These are phyloP conservation scores for Lutjanus campechanus DNA, from an alignment of 2,797 vertebrate genomes.

Conservation along the genomic window DNA sequence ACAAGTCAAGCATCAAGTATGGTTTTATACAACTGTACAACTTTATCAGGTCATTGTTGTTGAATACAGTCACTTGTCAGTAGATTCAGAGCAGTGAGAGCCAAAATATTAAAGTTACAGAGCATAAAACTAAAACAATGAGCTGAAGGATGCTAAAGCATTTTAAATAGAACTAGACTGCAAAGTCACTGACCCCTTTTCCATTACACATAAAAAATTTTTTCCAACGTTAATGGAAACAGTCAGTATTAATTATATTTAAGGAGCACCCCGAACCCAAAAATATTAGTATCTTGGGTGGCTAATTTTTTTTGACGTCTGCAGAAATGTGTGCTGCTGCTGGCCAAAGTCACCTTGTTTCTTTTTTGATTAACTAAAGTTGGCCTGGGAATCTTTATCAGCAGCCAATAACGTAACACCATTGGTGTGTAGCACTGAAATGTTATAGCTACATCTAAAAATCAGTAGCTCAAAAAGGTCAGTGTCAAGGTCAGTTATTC, in stretches of 20 bases:
- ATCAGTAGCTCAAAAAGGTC: conserved; percentile 37
- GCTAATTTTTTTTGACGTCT: neutral
- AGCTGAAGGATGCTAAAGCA: neutral
- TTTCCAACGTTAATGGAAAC: neutral
- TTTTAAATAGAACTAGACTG: neutral
- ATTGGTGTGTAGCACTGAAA: conserved; percentile 25
- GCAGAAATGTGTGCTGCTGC: neutral
- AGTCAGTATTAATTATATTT: conserved; percentile 3
- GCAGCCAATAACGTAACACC: conserved; percentile 19
- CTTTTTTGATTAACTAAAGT: conserved; percentile 26
- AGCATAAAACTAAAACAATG: neutral
- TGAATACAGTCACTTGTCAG: neutral
- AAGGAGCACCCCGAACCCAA: neutral
- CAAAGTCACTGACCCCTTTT: no score
- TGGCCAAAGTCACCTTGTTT: conserved; percentile 18
- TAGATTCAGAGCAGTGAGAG: neutral
- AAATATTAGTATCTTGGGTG: neutral
- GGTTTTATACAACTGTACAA: neutral
- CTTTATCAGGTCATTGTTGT: neutral
- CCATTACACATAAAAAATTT: neutral
- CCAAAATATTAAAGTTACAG: neutral
- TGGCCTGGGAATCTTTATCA: conserved; percentile 20
- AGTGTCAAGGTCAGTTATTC: conserved; percentile 56
- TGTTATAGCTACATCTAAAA: conserved; percentile 40
- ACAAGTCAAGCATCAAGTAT: no score